Percentiles rank a stretch among this genome's conserved stretches.
phyloP scores from a whole-genome alignment of 1,140 invertebrate genomes.

The Lepeophtheirus salmonis region DNA sequence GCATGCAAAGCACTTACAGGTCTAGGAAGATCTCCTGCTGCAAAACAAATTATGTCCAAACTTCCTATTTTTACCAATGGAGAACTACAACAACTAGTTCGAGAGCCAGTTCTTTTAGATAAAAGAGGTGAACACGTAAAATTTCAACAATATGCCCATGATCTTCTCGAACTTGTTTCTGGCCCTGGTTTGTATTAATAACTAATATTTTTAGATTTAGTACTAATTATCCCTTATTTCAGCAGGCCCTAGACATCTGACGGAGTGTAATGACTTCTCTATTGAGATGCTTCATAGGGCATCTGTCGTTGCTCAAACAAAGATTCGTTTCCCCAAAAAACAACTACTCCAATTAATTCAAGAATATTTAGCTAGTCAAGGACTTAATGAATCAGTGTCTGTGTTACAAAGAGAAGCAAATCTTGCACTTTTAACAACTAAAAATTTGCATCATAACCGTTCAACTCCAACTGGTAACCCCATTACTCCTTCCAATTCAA shows the following conservation, averaged over 20 bases:
- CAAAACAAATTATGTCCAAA: constrained; percentile 86
- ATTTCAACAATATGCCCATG: constrained; percentile 85
- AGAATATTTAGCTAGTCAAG: constrained; percentile 60
- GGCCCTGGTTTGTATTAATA: constrained; percentile 34
- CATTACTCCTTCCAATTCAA: too few relatives aligned
- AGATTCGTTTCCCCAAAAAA: constrained; percentile 76
- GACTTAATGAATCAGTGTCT: constrained; percentile 47
- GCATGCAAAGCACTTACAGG: constrained; percentile 80
- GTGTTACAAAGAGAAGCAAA: constrained; percentile 54
- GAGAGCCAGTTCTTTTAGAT: constrained; percentile 85
- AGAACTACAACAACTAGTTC: constrained; percentile 81
- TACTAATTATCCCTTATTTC: constrained; percentile 12
- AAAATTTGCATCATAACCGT: constrained; percentile 2
- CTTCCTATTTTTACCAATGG: constrained; percentile 81
- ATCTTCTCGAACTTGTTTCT: constrained; percentile 71
- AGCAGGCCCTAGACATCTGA: constrained; percentile 3
- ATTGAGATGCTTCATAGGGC: constrained; percentile 37
- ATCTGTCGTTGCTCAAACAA: constrained; percentile 84
- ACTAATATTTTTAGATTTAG: constrained; percentile 16
- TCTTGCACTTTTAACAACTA: constrained; percentile 27
- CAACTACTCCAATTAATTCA: constrained; percentile 80
- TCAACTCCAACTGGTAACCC: constrained; percentile 43
- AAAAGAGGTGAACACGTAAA: constrained; percentile 81
- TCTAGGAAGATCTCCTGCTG: constrained; percentile 63
- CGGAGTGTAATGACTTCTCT: constrained; percentile 10